Percentiles rank a stretch among this genome's conserved stretches.
Evolutionary conservation across 2,797 vertebrate genomes (phyloP).

Genomic region (Trichosurus vulpecula): DNA sequence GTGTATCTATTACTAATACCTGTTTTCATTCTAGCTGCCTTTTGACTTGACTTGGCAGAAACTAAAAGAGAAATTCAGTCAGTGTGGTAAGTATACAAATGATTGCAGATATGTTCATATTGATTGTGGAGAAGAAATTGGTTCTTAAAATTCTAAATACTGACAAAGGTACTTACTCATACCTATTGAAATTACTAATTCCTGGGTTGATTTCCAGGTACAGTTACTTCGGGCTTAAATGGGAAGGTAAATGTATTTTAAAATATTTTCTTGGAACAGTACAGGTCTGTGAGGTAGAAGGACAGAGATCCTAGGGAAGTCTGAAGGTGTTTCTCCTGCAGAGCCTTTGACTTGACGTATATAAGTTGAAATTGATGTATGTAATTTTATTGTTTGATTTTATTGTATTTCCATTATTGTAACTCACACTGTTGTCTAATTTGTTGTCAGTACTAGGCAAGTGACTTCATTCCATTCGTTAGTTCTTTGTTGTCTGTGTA

Average conservation of each 20-base stretch:
- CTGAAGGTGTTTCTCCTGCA: conserved; percentile 35
- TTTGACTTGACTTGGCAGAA: conserved; percentile 99
- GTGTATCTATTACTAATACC: conserved; percentile 72
- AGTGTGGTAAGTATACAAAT: conserved; percentile 91
- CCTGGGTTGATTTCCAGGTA: conserved; percentile 5
- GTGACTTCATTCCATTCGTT: background rate
- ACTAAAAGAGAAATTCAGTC: conserved; percentile 98
- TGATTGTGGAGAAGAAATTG: conserved; percentile 54
- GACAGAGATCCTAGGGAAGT: background rate
- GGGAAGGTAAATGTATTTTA: conserved; percentile 27
- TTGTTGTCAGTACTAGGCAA: background rate
- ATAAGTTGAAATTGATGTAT: background rate
- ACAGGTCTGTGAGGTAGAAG: conserved; percentile 15
- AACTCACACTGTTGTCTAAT: background rate
- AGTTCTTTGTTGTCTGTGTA: background rate
- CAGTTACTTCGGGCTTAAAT: conserved; percentile 38
- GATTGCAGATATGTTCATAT: conserved; percentile 50
- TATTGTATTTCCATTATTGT: background rate
- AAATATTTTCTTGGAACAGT: conserved; percentile 12
- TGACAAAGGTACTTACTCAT: conserved; percentile 8
- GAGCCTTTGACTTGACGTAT: background rate
- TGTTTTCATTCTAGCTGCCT: conserved; percentile 91
- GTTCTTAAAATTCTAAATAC: conserved; percentile 45
- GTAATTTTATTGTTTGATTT: conserved; percentile 17
- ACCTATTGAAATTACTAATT: background rate